These are phyloP conservation scores for Eriosoma lanigerum DNA, from an alignment of 1,140 invertebrate genomes.

Conservation along the genomic window DNA sequence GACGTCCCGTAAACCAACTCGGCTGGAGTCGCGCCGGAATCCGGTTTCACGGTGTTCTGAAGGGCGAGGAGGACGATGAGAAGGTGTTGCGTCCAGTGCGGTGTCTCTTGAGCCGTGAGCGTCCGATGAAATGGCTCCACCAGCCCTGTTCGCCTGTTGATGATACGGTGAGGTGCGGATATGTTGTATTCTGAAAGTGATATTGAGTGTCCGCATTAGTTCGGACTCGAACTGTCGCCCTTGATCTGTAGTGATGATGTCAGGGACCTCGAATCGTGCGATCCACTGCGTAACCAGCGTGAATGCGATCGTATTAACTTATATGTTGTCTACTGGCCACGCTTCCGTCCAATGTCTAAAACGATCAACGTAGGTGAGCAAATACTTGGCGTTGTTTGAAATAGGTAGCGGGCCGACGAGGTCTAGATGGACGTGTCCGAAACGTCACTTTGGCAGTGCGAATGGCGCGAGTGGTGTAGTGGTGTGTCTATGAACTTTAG, in stretches of 20 bases:
- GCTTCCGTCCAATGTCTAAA: not conserved
- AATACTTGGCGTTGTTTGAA: not conserved
- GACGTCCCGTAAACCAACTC: not conserved
- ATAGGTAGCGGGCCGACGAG: slow-evolving; percentile 53
- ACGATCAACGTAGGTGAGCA: not conserved
- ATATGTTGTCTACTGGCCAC: not conserved
- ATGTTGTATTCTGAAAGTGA: not conserved
- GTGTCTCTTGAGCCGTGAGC: slow-evolving; percentile 55
- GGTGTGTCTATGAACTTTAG: too few species aligned
- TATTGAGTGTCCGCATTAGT: not conserved
- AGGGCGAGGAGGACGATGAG: too few species aligned
- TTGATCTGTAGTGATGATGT: slow-evolving; percentile 1
- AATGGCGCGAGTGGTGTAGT: not conserved
- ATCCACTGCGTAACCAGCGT: not conserved
- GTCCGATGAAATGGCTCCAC: slow-evolving; percentile 56
- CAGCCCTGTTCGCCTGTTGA: slow-evolving; percentile 57
- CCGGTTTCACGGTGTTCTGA: not conserved
- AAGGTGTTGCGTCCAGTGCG: too few species aligned
- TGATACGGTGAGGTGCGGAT: slow-evolving; percentile 58
- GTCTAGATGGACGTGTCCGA: slow-evolving; percentile 59
- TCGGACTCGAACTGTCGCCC: slow-evolving; percentile 55
- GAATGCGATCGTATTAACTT: not conserved
- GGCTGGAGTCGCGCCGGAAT: not conserved
- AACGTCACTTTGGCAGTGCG: not conserved
- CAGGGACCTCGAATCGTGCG: not conserved